Conservation (phyloP, 1,140 invertebrate species). For the Drosophila tropicalis region DNA sequence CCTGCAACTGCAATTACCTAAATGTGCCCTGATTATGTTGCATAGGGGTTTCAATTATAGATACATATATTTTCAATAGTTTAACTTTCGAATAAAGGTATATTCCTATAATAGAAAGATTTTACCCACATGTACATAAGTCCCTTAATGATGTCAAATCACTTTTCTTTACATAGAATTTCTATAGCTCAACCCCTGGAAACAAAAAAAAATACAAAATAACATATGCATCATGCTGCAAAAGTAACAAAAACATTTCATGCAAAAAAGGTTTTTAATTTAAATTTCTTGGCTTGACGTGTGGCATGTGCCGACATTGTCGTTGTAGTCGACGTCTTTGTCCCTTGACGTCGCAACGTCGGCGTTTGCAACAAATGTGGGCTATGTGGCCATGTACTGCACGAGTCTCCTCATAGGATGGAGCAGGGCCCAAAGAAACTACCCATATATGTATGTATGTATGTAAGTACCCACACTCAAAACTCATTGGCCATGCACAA, state of each 20-base stretch:
- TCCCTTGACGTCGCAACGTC: conserved; percentile 59
- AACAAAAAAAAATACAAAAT: conserved; percentile 13
- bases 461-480: conserved; percentile 19
- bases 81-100: neutral
- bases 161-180: neutral
- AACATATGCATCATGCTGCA: conserved; percentile 63
- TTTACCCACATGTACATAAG: neutral
- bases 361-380: conserved; percentile 65
- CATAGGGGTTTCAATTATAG: too few relatives aligned
- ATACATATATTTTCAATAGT: too few relatives aligned
- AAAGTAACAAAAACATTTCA: conserved; percentile 60
- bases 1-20: too few relatives aligned
- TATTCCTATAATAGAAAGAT: neutral
- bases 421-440: conserved; percentile 53
- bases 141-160: neutral
- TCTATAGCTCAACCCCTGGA: neutral
- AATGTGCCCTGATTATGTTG: too few relatives aligned
- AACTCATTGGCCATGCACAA: conserved; percentile 69
- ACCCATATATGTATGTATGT: conserved; percentile 50
- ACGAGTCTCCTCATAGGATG: conserved; percentile 11
- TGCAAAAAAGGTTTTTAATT: conserved; percentile 80
- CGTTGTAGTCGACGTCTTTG: conserved; percentile 42
- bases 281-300: conserved; percentile 79
- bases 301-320: conserved; percentile 71
- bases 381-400: conserved; percentile 22